Evolutionary conservation across 2,113 vertebrate species (phyloP), one percentile per base, ranked within the genome.

Genomic region (Chloebia gouldiae): DNA sequence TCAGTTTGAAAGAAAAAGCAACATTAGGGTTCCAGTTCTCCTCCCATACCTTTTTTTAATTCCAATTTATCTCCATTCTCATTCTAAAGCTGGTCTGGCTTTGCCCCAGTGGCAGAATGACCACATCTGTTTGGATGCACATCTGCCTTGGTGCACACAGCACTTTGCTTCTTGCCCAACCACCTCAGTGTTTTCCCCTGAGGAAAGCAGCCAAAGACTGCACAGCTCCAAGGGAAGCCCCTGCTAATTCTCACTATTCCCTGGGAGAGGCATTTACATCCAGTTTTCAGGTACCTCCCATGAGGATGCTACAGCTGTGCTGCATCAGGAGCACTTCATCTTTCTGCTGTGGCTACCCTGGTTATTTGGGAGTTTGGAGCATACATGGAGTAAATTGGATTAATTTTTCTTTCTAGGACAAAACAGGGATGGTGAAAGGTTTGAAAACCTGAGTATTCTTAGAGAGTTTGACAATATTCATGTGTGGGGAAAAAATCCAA

Each of bases 1-100:
- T 85, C 60, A 91, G 42, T 53, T 93, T 81, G 56, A 95, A 96
- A 91, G 81, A 78, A 92, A 92, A 90, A 64, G 79, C 61, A 76
- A 89, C 73, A 68, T 51, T 47, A 88, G 53, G 81, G 70, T 81
- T 86, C 88, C 78, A 73, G 7, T 88, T 84, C 86, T 86, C 68
- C 54, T 91, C 63, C 80, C 39, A 54, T 66, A 96, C 88, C 90
- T 90, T 92, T 86, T 92, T 87, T 75, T 86, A 6, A 31, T 83
- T 86, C 69, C 45, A 57, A 28, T 95, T 93, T 88, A n/a, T 88
- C 53, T 94, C 69, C 61, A 88, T 93, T 95, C 54, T 95, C 59
- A 44, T 40, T 31, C 3, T 57, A 57, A 86, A 93, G 72, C 70
- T 76, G 69, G 56, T 70, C 37, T 91, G 90, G 92, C 80, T 84